Percentiles rank a stretch among this genome's conserved stretches.
These are phyloP conservation scores for Metellina segmentata DNA, from an alignment of 2,888 invertebrate species.

Conservation along the genomic window DNA sequence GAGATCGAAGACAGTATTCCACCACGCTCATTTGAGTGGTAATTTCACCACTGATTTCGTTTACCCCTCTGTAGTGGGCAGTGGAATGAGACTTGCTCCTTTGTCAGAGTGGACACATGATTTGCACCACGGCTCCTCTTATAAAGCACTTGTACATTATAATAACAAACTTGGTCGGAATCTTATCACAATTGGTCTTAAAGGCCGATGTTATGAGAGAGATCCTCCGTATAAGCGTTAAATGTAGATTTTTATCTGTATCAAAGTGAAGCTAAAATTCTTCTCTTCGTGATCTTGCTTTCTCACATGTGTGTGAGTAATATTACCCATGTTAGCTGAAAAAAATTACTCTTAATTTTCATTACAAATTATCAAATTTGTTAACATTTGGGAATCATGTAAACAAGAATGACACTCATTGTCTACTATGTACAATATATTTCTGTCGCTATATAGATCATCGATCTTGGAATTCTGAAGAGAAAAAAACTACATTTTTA, in stretches of 20 bases:
- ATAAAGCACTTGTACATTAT: conserved; percentile 2
- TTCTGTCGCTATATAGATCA: too few relatives aligned
- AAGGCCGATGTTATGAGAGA: conserved; percentile 54
- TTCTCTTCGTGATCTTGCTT: too few relatives aligned
- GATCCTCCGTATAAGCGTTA: conserved; percentile 65
- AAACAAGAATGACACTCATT: too few relatives aligned
- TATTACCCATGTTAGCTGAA: too few relatives aligned
- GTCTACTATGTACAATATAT: too few relatives aligned
- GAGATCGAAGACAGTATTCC: conserved; percentile 44
- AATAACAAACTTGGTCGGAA: neutral
- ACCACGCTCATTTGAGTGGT: neutral
- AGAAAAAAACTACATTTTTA: too few relatives aligned
- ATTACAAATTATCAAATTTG: too few relatives aligned
- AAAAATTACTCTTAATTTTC: too few relatives aligned
- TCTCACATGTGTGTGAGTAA: too few relatives aligned
- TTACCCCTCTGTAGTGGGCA: conserved; percentile 56
- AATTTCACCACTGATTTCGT: conserved; percentile 59
- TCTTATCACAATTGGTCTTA: conserved; percentile 35
- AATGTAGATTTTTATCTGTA: neutral
- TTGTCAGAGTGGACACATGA: conserved; percentile 21
- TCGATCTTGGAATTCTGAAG: too few relatives aligned
- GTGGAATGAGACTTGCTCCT: conserved; percentile 32
- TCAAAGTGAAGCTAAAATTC: too few relatives aligned
- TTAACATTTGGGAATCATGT: too few relatives aligned
- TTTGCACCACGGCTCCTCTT: neutral